Evolutionary conservation across 1,140 invertebrate genomes (phyloP).

Genomic region (Ceratitis capitata): DNA sequence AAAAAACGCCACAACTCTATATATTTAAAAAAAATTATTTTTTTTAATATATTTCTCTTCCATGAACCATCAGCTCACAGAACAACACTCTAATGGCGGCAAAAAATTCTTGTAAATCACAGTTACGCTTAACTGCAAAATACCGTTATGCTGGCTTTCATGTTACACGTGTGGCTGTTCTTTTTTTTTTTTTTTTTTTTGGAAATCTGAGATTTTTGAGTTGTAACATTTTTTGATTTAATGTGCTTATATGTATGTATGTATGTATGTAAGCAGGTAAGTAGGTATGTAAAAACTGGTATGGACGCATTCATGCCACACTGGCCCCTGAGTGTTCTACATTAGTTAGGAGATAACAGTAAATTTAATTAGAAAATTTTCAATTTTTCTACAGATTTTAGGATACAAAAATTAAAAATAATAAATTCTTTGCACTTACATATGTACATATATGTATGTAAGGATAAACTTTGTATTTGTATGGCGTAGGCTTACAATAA

Average conservation of each 20-base stretch:
- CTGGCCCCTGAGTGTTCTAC: neutral
- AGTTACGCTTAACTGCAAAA: too few species aligned
- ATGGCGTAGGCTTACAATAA: neutral
- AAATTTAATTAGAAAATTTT: neutral
- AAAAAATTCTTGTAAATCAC: too few species aligned
- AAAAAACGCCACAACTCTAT: too few species aligned
- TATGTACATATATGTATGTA: neutral
- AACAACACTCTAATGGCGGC: too few species aligned
- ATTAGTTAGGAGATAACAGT: too few species aligned
- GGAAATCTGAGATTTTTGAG: neutral
- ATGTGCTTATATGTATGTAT: neutral
- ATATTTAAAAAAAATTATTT: too few species aligned
- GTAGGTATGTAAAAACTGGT: neutral
- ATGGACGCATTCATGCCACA: conserved; percentile 9
- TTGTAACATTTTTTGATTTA: neutral
- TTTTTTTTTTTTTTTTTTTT: neutral
- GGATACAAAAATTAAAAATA: too few species aligned
- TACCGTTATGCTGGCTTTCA: too few species aligned
- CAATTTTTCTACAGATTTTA: neutral
- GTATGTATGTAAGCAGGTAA: neutral
- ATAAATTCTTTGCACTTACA: neutral
- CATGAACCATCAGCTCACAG: too few species aligned
- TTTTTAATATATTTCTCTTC: too few species aligned
- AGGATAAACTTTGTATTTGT: neutral
- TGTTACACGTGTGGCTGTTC: too few species aligned